Percentiles rank a stretch among this genome's conserved stretches.
phyloP scores from a whole-genome alignment of 2,888 invertebrate species.

The Phrixothrix hirtus region DNA sequence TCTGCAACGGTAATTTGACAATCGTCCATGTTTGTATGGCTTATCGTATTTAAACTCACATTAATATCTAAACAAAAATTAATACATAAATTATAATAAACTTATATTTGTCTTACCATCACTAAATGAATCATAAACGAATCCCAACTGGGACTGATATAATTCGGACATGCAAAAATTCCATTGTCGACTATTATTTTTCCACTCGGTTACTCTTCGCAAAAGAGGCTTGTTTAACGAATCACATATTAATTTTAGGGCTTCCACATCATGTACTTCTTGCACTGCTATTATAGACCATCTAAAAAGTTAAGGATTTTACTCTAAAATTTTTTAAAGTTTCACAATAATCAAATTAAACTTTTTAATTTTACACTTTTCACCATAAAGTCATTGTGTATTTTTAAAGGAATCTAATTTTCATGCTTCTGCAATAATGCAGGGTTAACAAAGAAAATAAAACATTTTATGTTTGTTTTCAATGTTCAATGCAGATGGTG shows the following conservation, averaged over 20 bases:
- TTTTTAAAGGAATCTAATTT: neutral
- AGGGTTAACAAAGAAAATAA: too few species aligned
- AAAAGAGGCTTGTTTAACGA: conserved; percentile 69
- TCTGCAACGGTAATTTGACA: conserved; percentile 49
- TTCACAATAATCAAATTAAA: too few species aligned
- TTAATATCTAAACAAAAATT: conserved; percentile 12
- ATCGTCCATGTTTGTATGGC: conserved; percentile 19
- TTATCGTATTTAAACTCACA: conserved; percentile 17
- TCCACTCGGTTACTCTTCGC: conserved; percentile 67
- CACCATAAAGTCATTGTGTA: neutral
- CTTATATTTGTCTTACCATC: conserved; percentile 39
- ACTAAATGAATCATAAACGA: conserved; percentile 55
- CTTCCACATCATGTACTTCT: conserved; percentile 68
- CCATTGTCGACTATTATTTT: conserved; percentile 69
- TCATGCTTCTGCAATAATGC: too few species aligned
- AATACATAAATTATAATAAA: conserved; percentile 7
- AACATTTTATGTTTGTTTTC: too few species aligned
- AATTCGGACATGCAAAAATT: conserved; percentile 58
- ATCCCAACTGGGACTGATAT: conserved; percentile 51
- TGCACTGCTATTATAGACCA: conserved; percentile 75
- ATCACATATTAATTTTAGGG: conserved; percentile 70
- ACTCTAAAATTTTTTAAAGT: neutral
- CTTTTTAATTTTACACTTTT: too few species aligned
- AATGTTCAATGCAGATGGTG: too few species aligned
- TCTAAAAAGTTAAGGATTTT: conserved; percentile 59